Evolutionary conservation across 2,888 invertebrate species (phyloP), one percentile per base, ranked within the genome.

Genomic region (Bedellia somnulentella): DNA sequence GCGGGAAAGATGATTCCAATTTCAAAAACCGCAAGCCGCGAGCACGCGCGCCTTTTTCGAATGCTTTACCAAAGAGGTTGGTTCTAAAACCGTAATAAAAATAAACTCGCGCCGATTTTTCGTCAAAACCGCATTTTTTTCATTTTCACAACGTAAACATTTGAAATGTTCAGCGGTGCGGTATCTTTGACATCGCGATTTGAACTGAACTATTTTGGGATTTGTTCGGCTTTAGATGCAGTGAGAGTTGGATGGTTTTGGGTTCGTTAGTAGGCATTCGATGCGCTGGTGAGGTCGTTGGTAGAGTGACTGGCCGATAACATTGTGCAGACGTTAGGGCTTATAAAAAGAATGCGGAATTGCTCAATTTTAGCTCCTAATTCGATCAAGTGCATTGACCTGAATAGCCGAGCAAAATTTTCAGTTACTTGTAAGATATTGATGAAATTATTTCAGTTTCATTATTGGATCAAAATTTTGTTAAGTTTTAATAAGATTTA

Each of bases 121-220:
- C 46, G 49, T 51, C 52, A 15, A 58, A 58, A 56, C 55, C 52
- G 47, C 45, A 52, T 50, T 49, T 34, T 31, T 37, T 36, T 40
- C n/a, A n/a, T n/a, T n/a, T n/a, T n/a, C 36, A 31, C 40, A 49
- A 47, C 40, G 49, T 56, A 57, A 57, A 56, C 54, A 47, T 36
- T 35, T 18, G 34, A 35, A 5, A 25, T 24, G 16, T 35, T 39
- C 40, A 41, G 47, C 49, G 48, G 61, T 59, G 57, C 59, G 50
- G 39, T 49, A 49, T 49, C 52, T 53, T 49, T 55, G 62, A 59
- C 63, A 60, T 57, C 71, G 60, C 57, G 66, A 55, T 61, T 61
- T 57, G 50, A 49, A 73, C 73, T 75, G 71, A 68, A 58, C 51
- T 45, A 46, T 47, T 54, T 54, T 56, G 63, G 47, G 52, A 41